phyloP scores from a whole-genome alignment of 2,888 invertebrate genomes.

The Rotaria magnacalcarata region DNA sequence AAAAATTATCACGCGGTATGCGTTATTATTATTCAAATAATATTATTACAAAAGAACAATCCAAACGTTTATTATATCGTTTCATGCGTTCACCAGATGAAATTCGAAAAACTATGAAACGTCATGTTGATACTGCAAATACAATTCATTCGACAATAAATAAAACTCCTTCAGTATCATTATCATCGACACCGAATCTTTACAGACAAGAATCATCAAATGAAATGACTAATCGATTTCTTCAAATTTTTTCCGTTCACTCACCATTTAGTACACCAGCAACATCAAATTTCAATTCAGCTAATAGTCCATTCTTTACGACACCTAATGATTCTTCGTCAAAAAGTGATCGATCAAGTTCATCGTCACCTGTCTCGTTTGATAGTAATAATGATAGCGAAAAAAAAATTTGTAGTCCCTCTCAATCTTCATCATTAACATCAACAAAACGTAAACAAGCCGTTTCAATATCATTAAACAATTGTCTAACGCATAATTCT shows the following conservation, averaged over 20 bases:
- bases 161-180: background rate
- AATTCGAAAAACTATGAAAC: slow-evolving; percentile 34
- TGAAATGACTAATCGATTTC: background rate
- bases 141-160: background rate
- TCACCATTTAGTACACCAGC: background rate
- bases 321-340: background rate
- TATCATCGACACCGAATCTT: background rate
- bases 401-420: background rate
- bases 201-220: background rate
- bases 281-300: background rate
- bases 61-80: slow-evolving; percentile 37
- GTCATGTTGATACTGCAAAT: background rate
- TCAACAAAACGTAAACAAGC: background rate
- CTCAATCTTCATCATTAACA: background rate
- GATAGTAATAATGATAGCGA: background rate
- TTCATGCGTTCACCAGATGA: slow-evolving; percentile 36
- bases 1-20: slow-evolving; percentile 46
- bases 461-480: background rate
- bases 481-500: background rate
- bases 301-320: background rate
- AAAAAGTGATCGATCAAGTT: background rate
- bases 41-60: slow-evolving; percentile 43
- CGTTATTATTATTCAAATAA: slow-evolving; percentile 46
- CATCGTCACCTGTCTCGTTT: background rate
- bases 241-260: background rate